These are phyloP conservation scores for Eilema sororculum DNA, from an alignment of 2,888 invertebrate genomes.

Conservation along the genomic window DNA sequence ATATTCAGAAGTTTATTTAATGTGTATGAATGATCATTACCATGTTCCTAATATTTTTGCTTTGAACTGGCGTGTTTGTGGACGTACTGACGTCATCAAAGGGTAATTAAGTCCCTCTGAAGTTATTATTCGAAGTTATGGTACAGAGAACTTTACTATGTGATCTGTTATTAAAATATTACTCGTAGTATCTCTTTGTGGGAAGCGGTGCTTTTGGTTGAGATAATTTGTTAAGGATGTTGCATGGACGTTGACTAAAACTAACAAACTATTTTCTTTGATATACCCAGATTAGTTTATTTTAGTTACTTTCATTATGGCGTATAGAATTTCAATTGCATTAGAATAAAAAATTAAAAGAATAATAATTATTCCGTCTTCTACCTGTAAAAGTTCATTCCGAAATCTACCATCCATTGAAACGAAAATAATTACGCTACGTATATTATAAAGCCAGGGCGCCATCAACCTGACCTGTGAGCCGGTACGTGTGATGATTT, in stretches of 20 bases:
- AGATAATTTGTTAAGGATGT: background rate
- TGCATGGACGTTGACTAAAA: background rate
- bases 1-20: constrained; percentile 31
- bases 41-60: constrained; percentile 23
- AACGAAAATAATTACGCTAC: too few relatives aligned
- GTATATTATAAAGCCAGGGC: too few relatives aligned
- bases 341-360: too few relatives aligned
- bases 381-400: too few relatives aligned
- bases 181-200: constrained; percentile 13
- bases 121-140: constrained; percentile 28
- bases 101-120: constrained; percentile 25
- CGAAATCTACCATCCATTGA: too few relatives aligned
- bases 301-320: background rate
- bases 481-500: too few relatives aligned
- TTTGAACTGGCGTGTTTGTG: constrained; percentile 19
- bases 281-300: background rate
- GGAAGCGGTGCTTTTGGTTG: background rate
- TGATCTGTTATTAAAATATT: constrained; percentile 16
- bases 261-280: background rate
- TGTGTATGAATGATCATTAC: constrained; percentile 20
- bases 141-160: constrained; percentile 17
- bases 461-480: too few relatives aligned
- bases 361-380: too few relatives aligned
- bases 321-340: too few relatives aligned
- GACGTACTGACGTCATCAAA: constrained; percentile 18